A percentile compares a stretch with the other conserved stretches of the same genome.
These are phyloP conservation scores for Hylyphantes graminicola DNA, from an alignment of 1,140 invertebrate genomes.

Conservation along the genomic window DNA sequence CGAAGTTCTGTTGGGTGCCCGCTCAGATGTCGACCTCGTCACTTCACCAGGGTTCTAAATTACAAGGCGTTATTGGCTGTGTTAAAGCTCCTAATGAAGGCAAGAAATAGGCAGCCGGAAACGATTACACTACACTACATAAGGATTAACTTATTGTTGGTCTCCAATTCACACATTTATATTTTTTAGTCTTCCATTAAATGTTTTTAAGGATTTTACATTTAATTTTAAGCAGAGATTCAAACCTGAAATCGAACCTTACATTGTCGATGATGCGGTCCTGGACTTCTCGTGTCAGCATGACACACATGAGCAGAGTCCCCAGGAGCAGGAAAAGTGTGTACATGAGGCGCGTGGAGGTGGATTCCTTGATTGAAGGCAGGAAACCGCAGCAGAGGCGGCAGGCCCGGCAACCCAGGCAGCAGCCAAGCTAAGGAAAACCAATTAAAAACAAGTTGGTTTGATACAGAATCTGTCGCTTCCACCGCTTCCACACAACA, in stretches of 20 bases:
- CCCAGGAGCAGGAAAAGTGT: slow-evolving; percentile 67
- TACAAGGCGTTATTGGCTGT: no score
- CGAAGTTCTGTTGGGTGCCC: no score
- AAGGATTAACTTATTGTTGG: no score
- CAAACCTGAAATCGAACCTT: slow-evolving; percentile 56
- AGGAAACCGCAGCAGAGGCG: slow-evolving; percentile 68
- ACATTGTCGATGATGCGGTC: slow-evolving; percentile 67
- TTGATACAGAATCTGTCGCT: no score
- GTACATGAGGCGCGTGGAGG: slow-evolving; percentile 70
- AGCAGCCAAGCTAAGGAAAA: slow-evolving; percentile 68
- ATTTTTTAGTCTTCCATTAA: neutral
- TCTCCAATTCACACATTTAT: neutral
- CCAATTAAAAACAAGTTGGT: no score
- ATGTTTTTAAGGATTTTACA: no score
- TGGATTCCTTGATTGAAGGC: slow-evolving; percentile 69
- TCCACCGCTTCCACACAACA: no score
- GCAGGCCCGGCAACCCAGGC: slow-evolving; percentile 69
- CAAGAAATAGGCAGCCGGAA: no score
- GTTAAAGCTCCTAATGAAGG: no score
- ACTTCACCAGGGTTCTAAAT: no score
- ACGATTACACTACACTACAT: no score
- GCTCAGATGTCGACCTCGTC: no score
- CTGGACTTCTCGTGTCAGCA: slow-evolving; percentile 68
- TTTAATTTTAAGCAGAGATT: neutral
- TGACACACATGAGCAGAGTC: slow-evolving; percentile 68